Evolutionary conservation across 35 echinoderm and acorn worm genomes (phyloP).

Genomic region (Nesometra sesokonis): DNA sequence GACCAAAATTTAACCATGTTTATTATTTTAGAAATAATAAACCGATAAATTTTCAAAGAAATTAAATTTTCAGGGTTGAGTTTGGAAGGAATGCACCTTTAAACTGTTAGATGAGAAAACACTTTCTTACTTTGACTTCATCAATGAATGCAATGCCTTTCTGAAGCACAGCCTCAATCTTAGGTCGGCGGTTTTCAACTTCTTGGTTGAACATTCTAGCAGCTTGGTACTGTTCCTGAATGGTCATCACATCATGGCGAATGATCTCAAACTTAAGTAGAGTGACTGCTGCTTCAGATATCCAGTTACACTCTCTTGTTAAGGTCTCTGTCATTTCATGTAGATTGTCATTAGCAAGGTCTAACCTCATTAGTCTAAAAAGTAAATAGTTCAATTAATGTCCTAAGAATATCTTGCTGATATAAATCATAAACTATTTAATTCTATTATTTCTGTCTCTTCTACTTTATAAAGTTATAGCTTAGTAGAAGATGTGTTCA

Average conservation of each 20-base stretch:
- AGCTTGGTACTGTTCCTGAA: conserved; percentile 56
- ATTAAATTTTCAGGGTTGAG: too few relatives aligned
- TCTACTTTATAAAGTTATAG: too few relatives aligned
- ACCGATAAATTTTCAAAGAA: too few relatives aligned
- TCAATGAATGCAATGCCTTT: conserved; percentile 42
- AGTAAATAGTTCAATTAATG: too few relatives aligned
- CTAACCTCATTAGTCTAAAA: conserved; percentile 59
- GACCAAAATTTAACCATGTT: too few relatives aligned
- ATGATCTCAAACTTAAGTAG: conserved; percentile 70
- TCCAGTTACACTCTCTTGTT: conserved; percentile 83
- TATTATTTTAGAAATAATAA: too few relatives aligned
- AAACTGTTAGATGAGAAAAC: too few relatives aligned
- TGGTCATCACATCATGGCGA: conserved; percentile 37
- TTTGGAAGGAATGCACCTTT: too few relatives aligned
- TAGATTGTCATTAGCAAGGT: conserved; percentile 52
- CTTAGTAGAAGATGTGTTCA: neutral
- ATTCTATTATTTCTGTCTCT: too few relatives aligned
- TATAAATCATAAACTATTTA: too few relatives aligned
- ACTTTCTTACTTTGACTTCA: conserved; percentile 75
- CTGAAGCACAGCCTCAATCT: conserved; percentile 29
- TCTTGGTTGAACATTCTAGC: conserved; percentile 69
- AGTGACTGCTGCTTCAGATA: conserved; percentile 70
- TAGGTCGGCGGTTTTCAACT: conserved; percentile 51
- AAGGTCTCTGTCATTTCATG: conserved; percentile 42
- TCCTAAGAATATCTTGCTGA: too few relatives aligned